Conservation (phyloP, 1,140 invertebrate genomes). For the Heliconius melpomene region DNA sequence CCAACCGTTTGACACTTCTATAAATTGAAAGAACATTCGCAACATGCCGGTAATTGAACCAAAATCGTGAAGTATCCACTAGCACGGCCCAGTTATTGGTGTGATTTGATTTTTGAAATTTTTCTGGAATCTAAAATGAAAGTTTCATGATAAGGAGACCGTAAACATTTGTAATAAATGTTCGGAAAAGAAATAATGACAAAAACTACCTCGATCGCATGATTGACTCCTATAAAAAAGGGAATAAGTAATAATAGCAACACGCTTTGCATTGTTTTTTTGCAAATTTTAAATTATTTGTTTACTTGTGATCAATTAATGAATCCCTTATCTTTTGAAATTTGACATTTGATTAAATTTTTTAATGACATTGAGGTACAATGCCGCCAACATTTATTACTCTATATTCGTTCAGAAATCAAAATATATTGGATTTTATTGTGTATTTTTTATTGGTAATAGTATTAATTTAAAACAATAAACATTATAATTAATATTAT, state of each 20-base stretch:
- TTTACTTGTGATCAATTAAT: not conserved
- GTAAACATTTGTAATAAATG: not conserved
- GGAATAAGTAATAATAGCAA: not conserved
- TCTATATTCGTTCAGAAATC: not conserved
- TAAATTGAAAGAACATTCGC: constrained; percentile 99
- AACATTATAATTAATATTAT: too few species aligned
- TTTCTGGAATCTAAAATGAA: constrained; percentile 68
- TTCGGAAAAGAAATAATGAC: not conserved
- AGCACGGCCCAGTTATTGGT: constrained; percentile 99
- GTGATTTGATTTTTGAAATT: constrained; percentile 84
- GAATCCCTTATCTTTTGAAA: not conserved
- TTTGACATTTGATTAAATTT: not conserved
- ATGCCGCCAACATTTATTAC: not conserved
- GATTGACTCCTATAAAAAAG: constrained; percentile 11
- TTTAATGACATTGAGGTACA: not conserved
- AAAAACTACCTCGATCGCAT: constrained; percentile 37
- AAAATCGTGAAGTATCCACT: constrained; percentile 98
- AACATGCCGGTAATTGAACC: constrained; percentile 99
- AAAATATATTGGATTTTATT: not conserved
- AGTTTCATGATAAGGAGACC: not conserved
- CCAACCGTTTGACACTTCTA: constrained; percentile 97
- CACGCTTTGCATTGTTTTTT: not conserved
- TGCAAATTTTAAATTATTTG: not conserved
- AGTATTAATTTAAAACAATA: too few species aligned
- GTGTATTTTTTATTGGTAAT: too few species aligned